These are phyloP conservation scores for Drosophila bipectinata DNA, from an alignment of 1,140 invertebrate species.

Conservation along the genomic window DNA sequence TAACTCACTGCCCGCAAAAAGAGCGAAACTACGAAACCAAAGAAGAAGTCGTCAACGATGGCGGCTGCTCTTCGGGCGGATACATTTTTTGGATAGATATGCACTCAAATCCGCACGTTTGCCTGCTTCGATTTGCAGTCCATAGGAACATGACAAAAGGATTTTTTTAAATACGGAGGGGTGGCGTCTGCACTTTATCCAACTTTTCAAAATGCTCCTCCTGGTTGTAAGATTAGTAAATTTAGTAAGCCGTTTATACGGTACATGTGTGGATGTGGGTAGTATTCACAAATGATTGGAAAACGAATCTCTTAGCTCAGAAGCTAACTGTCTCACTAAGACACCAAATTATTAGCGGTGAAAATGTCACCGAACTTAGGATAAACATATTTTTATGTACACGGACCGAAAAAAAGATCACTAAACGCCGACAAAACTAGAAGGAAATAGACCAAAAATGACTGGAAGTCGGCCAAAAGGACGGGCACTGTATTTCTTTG, in stretches of 20 bases:
- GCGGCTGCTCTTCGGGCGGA: not conserved
- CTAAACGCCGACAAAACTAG: not conserved
- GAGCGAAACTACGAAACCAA: conserved; percentile 18
- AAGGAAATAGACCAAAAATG: not conserved
- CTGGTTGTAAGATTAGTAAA: not conserved
- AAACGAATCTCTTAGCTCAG: not conserved
- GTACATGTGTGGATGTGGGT: no score
- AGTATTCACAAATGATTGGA: not conserved
- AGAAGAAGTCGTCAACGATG: no score
- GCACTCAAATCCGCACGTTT: not conserved
- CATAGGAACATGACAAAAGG: no score
- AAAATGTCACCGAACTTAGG: not conserved
- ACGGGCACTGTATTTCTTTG: conserved; percentile 54
- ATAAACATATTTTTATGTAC: not conserved
- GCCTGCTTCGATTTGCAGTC: not conserved
- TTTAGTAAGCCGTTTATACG: not conserved
- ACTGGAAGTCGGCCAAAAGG: conserved; percentile 11
- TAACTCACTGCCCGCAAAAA: not conserved
- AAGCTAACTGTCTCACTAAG: not conserved
- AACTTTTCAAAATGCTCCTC: not conserved
- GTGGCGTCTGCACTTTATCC: not conserved
- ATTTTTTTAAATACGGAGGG: no score
- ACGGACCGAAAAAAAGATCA: not conserved
- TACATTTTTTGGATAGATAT: not conserved
- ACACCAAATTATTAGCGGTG: not conserved